Conservation (phyloP, 2,113 vertebrate species). For the Coregonus clupeaformis region DNA sequence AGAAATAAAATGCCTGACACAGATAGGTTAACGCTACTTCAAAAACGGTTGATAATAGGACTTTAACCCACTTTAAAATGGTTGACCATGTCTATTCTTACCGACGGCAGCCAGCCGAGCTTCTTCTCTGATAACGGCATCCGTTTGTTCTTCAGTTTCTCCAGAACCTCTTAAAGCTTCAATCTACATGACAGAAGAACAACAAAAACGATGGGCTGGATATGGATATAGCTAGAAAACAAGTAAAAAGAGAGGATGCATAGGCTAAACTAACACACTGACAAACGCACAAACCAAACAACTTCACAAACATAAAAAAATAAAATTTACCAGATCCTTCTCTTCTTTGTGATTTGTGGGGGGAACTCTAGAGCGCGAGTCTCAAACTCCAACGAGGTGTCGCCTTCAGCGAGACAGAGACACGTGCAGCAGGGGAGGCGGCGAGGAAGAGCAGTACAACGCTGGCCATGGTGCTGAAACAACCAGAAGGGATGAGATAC, state of each 20-base stretch:
- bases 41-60: no score
- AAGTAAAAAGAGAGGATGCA: no score
- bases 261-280: neutral
- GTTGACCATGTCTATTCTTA: constrained; percentile 47
- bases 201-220: neutral
- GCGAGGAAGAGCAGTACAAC: constrained; percentile 47
- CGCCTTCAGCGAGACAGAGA: constrained; percentile 44
- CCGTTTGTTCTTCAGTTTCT: constrained; percentile 67
- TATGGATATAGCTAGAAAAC: no score
- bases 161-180: constrained; percentile 73
- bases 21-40: no score
- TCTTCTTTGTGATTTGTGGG: constrained; percentile 63
- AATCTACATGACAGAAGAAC: constrained; percentile 28
- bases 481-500: neutral
- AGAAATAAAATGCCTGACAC: no score
- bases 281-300: neutral
- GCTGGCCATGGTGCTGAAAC: constrained; percentile 62
- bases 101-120: constrained; percentile 73
- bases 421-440: constrained; percentile 50
- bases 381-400: constrained; percentile 68
- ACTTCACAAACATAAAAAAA: neutral
- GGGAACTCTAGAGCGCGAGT: constrained; percentile 64
- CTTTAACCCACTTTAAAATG: no score
- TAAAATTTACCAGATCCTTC: constrained; percentile 62
- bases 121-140: constrained; percentile 73